Percentiles rank a stretch among this genome's conserved stretches.
Evolutionary conservation across 2,113 vertebrate species (phyloP).

Genomic region (Mastomys natalensis): DNA sequence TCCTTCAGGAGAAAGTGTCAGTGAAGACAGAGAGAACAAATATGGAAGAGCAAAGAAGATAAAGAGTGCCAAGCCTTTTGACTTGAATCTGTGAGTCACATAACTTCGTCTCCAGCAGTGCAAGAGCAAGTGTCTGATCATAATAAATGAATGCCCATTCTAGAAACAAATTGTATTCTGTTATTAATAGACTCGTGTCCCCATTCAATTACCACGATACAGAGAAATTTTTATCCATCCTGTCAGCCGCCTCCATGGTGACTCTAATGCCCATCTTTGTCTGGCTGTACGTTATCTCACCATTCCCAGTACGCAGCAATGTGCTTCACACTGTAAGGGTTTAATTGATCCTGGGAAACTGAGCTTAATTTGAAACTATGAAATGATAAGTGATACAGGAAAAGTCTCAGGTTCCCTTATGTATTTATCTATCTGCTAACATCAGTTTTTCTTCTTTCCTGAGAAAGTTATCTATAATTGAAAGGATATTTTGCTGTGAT

Average conservation of each 20-base stretch:
- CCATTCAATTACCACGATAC: background rate
- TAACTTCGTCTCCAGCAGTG: background rate
- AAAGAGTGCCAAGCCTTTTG: background rate
- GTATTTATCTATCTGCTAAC: constrained; percentile 31
- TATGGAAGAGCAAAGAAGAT: background rate
- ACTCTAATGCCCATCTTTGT: constrained; percentile 4
- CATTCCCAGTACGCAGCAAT: background rate
- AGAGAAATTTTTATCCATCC: constrained; percentile 26
- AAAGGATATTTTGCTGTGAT: constrained; percentile 12
- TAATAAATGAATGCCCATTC: constrained; percentile 36
- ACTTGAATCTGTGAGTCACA: background rate
- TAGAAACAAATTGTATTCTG: constrained; percentile 52
- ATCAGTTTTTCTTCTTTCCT: constrained; percentile 1
- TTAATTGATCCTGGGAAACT: constrained; percentile 31
- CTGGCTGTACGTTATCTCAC: background rate
- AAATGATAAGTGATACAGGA: background rate
- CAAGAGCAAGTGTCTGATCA: constrained; percentile 20
- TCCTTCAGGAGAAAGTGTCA: background rate
- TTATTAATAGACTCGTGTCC: constrained; percentile 38
- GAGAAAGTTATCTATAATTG: constrained; percentile 45
- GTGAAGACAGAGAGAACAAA: background rate
- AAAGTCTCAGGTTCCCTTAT: background rate
- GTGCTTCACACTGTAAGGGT: background rate
- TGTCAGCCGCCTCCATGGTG: constrained; percentile 11
- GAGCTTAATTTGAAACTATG: constrained; percentile 44